phyloP scores from a whole-genome alignment of 1,140 invertebrate genomes.

The Leguminivora glycinivorella region DNA sequence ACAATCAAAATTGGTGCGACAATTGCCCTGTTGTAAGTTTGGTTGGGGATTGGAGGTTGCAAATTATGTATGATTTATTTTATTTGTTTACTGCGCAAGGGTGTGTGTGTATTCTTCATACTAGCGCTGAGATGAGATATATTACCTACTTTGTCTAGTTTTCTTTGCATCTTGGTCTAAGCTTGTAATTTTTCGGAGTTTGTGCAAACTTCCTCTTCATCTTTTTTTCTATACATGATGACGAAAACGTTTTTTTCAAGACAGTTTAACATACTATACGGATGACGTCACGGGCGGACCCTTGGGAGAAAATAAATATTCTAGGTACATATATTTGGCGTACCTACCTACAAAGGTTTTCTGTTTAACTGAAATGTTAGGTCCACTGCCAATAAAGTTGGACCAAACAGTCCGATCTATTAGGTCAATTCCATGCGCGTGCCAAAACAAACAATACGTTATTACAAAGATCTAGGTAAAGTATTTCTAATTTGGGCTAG shows the following conservation, averaged over 20 bases:
- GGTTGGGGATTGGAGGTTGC: background rate
- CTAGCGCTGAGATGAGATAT: too few species aligned
- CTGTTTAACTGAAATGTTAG: background rate
- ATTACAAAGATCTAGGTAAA: background rate
- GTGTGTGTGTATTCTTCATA: too few species aligned
- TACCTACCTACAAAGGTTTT: background rate
- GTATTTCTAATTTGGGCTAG: too few species aligned
- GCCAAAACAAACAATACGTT: constrained; percentile 8
- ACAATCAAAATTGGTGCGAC: constrained; percentile 4
- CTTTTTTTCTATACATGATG: too few species aligned
- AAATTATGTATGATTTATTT: background rate
- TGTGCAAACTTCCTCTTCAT: too few species aligned
- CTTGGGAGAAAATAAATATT: background rate
- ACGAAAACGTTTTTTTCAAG: too few species aligned
- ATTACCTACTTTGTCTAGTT: too few species aligned
- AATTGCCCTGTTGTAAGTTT: constrained; percentile 3
- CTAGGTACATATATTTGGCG: background rate
- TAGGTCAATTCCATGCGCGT: background rate
- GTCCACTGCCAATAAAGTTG: background rate
- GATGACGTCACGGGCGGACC: too few species aligned
- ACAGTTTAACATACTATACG: too few species aligned
- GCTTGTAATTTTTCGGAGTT: too few species aligned
- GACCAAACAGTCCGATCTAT: background rate
- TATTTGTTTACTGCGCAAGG: background rate
- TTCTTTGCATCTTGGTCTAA: too few species aligned